Evolutionary conservation across 2,888 invertebrate species (phyloP).

Genomic region (Cordilura impudica): DNA sequence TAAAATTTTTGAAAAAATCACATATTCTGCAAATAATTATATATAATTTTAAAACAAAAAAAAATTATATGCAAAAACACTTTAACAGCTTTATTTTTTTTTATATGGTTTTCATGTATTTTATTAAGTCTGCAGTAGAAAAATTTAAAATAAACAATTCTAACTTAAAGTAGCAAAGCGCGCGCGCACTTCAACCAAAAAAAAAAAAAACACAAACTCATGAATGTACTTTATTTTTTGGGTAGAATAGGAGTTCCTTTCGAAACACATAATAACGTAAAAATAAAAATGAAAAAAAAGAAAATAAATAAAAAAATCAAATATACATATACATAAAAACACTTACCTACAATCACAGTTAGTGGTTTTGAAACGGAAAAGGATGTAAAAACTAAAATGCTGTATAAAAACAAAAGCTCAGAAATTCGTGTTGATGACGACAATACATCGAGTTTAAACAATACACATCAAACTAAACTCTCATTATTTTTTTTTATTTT

Average conservation of each 20-base stretch:
- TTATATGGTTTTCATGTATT: constrained; percentile 33
- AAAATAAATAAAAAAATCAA: constrained; percentile 28
- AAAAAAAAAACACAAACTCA: constrained; percentile 2
- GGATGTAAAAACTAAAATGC: constrained; percentile 56
- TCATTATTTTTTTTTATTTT: not conserved
- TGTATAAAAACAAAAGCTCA: constrained; percentile 34
- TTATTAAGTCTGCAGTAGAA: constrained; percentile 49
- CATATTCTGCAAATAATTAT: not conserved
- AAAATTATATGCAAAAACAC: constrained; percentile 23
- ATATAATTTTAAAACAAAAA: constrained; percentile 11
- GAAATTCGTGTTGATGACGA: constrained; percentile 58
- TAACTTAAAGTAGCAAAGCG: constrained; percentile 46
- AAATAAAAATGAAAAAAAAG: not conserved
- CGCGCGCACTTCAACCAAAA: constrained; percentile 55
- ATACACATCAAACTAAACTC: not conserved
- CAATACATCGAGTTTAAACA: constrained; percentile 32
- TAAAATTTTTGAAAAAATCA: not conserved
- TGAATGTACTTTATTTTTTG: constrained; percentile 42
- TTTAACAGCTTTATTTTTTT: not conserved
- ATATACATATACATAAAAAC: not conserved
- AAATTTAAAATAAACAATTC: constrained; percentile 17
- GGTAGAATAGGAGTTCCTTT: constrained; percentile 42
- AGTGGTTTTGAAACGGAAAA: constrained; percentile 60
- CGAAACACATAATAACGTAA: constrained; percentile 46
- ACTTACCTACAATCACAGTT: constrained; percentile 27